Evolutionary conservation across 2,888 invertebrate species (phyloP).

Genomic region (Strigamia transsilvanica): DNA sequence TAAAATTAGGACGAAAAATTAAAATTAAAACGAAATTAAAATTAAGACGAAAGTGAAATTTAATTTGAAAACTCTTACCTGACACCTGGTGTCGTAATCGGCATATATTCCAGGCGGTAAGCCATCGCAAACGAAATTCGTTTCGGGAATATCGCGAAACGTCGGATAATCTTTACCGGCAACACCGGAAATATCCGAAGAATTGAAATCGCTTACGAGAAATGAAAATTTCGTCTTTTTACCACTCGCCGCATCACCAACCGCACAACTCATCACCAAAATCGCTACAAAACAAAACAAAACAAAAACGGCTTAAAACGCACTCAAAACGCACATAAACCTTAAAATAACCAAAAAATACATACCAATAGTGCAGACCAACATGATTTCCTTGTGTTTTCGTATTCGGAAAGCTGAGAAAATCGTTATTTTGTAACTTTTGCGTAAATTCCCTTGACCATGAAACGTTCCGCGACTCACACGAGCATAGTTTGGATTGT

Average conservation of each 20-base stretch:
- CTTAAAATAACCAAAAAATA: neutral
- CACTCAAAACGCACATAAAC: neutral
- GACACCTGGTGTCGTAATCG: constrained; percentile 87
- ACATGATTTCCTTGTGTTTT: neutral
- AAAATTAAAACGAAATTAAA: neutral
- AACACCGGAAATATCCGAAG: constrained; percentile 36
- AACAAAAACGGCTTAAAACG: neutral
- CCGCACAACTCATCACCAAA: neutral
- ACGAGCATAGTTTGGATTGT: neutral
- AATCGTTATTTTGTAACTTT: no score
- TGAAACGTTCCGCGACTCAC: neutral
- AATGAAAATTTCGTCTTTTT: constrained; percentile 48
- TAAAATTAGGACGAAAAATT: no score
- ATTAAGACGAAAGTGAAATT: neutral
- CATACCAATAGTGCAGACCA: neutral
- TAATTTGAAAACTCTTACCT: constrained; percentile 67
- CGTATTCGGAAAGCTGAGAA: no score
- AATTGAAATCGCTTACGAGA: constrained; percentile 51
- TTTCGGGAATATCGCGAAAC: constrained; percentile 70
- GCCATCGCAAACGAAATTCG: constrained; percentile 79
- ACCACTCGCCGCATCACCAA: neutral
- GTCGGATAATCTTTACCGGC: constrained; percentile 53
- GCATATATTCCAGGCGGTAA: constrained; percentile 91
- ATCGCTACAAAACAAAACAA: neutral
- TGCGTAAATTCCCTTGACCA: neutral